Evolutionary conservation across 2,113 vertebrate genomes (phyloP), one percentile per base, ranked within the genome.

Genomic region (Pyrgilauda ruficollis): DNA sequence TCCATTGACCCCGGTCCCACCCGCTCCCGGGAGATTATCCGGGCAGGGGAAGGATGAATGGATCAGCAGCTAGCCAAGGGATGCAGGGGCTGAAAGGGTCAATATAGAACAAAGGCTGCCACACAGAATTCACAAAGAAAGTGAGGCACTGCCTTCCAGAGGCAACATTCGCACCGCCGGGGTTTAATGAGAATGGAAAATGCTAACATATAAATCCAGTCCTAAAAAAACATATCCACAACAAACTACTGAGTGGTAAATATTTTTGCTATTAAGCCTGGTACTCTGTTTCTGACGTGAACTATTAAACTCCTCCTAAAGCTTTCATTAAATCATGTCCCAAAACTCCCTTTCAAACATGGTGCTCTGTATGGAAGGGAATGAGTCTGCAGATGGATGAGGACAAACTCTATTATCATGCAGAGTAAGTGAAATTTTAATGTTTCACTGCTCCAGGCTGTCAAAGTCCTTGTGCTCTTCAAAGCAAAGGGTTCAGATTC

Each of bases 171-270:
- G 1, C 67, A 44, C 8, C 61, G 93, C 64, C 56, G 5, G 75
- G 66, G 44, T 58, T 92, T 87, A 88, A 94, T 66, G 92, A 83
- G 82, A 83, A 80, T 52, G 78, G 95, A 89, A 95, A 95, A 75
- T 27, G 67, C 81, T 93, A 86, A 73, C 61, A 2, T 73, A 87
- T 77, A 95, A 95, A 93, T 93, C 72, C 75, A 72, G 55, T 5
- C 46, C 64, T 52, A 56, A 89, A 43, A 81, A 50, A 84, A 82
- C 41, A 50, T 46, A 78, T 47, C 78, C 86, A 53, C 52, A 84
- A 52, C 58, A 70, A 73, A 35, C 0, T 19, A 70, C 72, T 13
- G 35, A 92, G 28, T 44, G 50, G 67, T 95, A 96, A 96, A 90
- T 96, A 83, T 90, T 95, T 89, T 56, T 61, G 7, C 59, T 31